Base-by-base conservation (phyloP, 1,140 invertebrate species). In the Papilio polyxenes region DNA sequence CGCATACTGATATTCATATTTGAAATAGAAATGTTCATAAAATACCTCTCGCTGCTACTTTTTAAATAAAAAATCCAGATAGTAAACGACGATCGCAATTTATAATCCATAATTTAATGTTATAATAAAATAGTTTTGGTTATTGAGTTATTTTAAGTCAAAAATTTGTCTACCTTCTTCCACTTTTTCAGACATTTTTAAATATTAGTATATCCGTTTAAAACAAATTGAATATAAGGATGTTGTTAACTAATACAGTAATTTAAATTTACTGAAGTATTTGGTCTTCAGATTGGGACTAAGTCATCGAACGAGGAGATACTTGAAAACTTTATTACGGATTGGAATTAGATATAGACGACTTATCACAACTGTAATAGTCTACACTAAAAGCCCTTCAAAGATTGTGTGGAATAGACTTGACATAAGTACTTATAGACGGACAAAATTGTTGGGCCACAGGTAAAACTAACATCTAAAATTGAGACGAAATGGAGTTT, bases 401-500 rank as follows among this genome's bases (percentile, higher is more conserved):
- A 17, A n/a, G n/a, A 59, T 59, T n/a, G 6, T 59, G 17, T n/a
- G n/a, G 1, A 59, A 59, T n/a, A 5, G 17, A 59, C 6, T n/a
- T 59, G 56, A 59, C 1, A 20, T 59, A n/a, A n/a, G 23, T 31
- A 31, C 23, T 31, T 31, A 31, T 31, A 59, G 56, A 59, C n/a
- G 15, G 56, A 59, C 23, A 31, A 31, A 31, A 31, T 31, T 31
- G 62, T 15, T 31, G 23, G 23, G 23, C 23, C 62, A 31, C 23
- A 59, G 56, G 56, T 59, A 20, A 59, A 20, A 59, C 56, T 59
- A 20, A 59, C 56, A 23, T 72, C 11, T 72, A 72, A 72, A 72
- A 72, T 37, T 72, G 31, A 72, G 65, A 72, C 13, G 65, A 72
- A 72, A 72, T 15, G 23, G 31, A 65, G 59, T 65, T 31, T 65